Evolutionary conservation across 2,888 invertebrate genomes (phyloP).

Genomic region (Notodonta dromedarius): DNA sequence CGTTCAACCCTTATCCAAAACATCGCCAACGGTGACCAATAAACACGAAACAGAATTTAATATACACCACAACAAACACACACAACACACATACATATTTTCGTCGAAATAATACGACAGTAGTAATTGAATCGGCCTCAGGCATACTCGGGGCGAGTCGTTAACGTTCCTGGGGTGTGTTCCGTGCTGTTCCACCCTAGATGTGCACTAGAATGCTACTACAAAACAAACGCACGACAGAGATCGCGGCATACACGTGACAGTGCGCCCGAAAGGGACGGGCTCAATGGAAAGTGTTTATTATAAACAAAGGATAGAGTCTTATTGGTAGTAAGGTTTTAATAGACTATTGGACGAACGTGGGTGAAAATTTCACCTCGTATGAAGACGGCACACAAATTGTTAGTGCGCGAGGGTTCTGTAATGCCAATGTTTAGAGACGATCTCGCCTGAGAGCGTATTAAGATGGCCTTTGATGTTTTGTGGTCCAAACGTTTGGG

Average conservation of each 20-base stretch:
- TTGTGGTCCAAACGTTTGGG: slow-evolving; percentile 65
- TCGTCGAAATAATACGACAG: slow-evolving; percentile 81
- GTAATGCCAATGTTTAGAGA: slow-evolving; percentile 72
- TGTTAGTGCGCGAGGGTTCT: slow-evolving; percentile 45
- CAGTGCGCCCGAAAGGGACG: slow-evolving; percentile 45
- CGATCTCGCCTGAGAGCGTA: slow-evolving; percentile 78
- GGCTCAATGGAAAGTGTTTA: slow-evolving; percentile 75
- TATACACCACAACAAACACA: slow-evolving; percentile 75
- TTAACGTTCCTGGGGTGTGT: slow-evolving; percentile 80
- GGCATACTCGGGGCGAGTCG: slow-evolving; percentile 78
- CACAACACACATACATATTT: slow-evolving; percentile 79
- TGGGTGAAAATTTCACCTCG: slow-evolving; percentile 62
- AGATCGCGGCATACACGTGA: slow-evolving; percentile 38
- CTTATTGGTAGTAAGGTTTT: slow-evolving; percentile 74
- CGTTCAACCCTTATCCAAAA: slow-evolving; percentile 64
- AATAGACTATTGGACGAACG: slow-evolving; percentile 71
- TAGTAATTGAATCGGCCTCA: slow-evolving; percentile 84
- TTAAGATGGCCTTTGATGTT: slow-evolving; percentile 82
- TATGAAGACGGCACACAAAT: slow-evolving; percentile 65
- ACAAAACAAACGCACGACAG: slow-evolving; percentile 68
- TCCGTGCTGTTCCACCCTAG: slow-evolving; percentile 66
- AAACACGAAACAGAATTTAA: slow-evolving; percentile 78
- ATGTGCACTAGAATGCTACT: slow-evolving; percentile 77
- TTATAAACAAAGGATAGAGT: slow-evolving; percentile 82
- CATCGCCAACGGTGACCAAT: slow-evolving; percentile 74